phyloP scores from a whole-genome alignment of 2,797 vertebrate genomes.

The Psittacula derbiana region DNA sequence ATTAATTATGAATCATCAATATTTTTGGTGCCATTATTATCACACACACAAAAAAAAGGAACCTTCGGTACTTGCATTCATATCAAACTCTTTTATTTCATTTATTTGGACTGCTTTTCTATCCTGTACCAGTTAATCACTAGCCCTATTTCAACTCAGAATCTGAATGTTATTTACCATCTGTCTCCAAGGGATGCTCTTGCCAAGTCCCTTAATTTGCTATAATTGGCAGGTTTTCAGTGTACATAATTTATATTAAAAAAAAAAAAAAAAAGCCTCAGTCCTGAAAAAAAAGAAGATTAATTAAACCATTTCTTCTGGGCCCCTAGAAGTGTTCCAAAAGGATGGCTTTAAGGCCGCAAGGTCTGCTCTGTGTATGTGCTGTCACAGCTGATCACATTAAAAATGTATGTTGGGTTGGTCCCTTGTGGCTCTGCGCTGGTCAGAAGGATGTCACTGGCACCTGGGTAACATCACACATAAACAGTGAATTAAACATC shows the following conservation, averaged over 20 bases:
- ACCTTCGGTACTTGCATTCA: constrained; percentile 48
- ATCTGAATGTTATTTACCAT: constrained; percentile 84
- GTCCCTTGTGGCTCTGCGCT: constrained; percentile 71
- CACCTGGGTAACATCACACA: constrained; percentile 80
- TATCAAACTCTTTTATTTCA: constrained; percentile 74
- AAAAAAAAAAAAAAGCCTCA: constrained; percentile 56
- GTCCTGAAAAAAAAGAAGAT: constrained; percentile 75
- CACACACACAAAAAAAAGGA: neutral
- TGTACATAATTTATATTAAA: constrained; percentile 81
- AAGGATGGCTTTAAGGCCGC: constrained; percentile 75
- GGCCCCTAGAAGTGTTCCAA: constrained; percentile 75
- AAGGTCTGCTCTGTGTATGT: constrained; percentile 75
- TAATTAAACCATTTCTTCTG: constrained; percentile 81
- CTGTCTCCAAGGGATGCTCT: constrained; percentile 78
- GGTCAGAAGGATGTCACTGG: constrained; percentile 77
- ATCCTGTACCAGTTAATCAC: constrained; percentile 75
- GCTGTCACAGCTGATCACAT: constrained; percentile 80
- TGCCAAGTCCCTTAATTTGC: constrained; percentile 83
- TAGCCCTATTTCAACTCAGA: constrained; percentile 78
- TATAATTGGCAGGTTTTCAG: constrained; percentile 84
- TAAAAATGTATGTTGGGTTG: constrained; percentile 79
- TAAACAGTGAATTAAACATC: constrained; percentile 65
- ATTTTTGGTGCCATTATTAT: constrained; percentile 64
- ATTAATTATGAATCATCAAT: constrained; percentile 66
- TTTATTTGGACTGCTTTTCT: constrained; percentile 74